Conservation (phyloP, 2,888 invertebrate species). For the Drosophila dives region DNA sequence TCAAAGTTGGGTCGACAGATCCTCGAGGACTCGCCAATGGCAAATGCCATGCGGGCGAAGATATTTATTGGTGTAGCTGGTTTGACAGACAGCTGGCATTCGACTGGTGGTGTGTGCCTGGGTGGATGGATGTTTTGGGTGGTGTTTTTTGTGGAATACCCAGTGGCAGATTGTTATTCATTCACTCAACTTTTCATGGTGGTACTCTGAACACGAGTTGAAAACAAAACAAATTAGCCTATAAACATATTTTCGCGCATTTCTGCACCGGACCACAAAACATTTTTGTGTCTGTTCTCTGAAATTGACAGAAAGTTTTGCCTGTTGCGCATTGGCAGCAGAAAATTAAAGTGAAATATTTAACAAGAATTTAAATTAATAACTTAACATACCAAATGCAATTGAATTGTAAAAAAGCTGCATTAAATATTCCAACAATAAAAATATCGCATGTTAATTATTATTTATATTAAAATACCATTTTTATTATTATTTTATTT, state of each 20-base stretch:
- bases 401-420: not conserved
- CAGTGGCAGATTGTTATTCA: constrained; percentile 44
- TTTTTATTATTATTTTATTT: not conserved
- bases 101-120: not conserved
- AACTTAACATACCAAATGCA: not conserved
- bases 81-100: constrained; percentile 49
- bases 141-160: not conserved
- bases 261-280: constrained; percentile 39
- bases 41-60: constrained; percentile 51
- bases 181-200: constrained; percentile 41
- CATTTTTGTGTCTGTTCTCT: constrained; percentile 8
- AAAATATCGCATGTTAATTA: not conserved
- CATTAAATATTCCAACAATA: not conserved
- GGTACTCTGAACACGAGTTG: constrained; percentile 16
- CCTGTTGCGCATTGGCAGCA: constrained; percentile 3
- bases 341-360: not conserved
- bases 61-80: constrained; percentile 27
- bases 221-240: constrained; percentile 56
- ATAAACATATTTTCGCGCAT: constrained; percentile 58
- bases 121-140: not conserved
- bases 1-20: constrained; percentile 66
- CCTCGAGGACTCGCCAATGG: constrained; percentile 41
- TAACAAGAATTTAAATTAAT: not conserved
- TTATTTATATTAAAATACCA: not conserved
- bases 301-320: constrained; percentile 4